Percentiles rank a stretch among this genome's conserved stretches.
These are phyloP conservation scores for Tyria jacobaeae DNA, from an alignment of 2,888 invertebrate genomes.

Conservation along the genomic window DNA sequence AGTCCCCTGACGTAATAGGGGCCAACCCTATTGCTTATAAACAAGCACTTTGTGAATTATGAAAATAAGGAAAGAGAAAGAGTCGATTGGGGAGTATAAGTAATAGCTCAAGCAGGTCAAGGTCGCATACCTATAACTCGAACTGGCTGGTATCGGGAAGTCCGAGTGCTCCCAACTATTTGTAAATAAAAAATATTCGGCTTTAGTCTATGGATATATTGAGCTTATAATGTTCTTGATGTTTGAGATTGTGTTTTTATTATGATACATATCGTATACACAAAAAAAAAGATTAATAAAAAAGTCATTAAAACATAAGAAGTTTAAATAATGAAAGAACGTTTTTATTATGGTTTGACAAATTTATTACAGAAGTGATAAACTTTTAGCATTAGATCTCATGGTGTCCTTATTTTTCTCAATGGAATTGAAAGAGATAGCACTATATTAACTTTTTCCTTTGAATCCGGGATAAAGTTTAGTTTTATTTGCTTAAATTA, in stretches of 20 bases:
- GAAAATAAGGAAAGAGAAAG: too few species aligned
- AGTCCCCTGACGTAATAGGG: too few species aligned
- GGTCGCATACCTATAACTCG: too few species aligned
- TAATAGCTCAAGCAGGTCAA: too few species aligned
- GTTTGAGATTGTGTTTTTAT: background rate
- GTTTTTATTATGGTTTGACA: background rate
- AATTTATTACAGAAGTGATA: background rate
- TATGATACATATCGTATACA: background rate
- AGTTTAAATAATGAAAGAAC: background rate
- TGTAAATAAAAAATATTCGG: too few species aligned
- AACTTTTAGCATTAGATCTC: background rate
- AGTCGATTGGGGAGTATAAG: too few species aligned
- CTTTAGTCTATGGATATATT: too few species aligned
- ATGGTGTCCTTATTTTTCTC: constrained; percentile 1
- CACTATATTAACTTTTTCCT: background rate
- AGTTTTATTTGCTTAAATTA: constrained; percentile 13
- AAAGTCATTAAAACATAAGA: background rate
- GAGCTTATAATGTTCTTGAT: background rate
- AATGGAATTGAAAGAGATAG: background rate
- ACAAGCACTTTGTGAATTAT: too few species aligned
- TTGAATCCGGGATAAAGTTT: background rate
- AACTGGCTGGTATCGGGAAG: too few species aligned
- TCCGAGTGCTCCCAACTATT: too few species aligned
- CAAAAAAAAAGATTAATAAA: background rate
- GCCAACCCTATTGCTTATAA: too few species aligned